These are phyloP conservation scores for Lota lota DNA, from an alignment of 2,113 vertebrate genomes.

Conservation along the genomic window DNA sequence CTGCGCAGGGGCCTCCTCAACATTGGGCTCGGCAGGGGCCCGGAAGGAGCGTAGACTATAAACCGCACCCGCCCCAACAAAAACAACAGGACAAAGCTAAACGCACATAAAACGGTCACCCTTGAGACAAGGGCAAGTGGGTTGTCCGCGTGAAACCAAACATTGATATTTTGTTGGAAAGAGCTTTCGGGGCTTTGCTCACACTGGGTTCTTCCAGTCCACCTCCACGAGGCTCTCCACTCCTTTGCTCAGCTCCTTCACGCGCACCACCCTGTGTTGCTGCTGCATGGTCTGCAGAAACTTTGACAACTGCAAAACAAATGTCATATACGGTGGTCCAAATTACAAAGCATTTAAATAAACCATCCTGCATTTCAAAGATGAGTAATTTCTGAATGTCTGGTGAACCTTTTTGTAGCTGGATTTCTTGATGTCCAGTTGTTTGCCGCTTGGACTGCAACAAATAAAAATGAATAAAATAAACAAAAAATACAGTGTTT, in stretches of 20 bases:
- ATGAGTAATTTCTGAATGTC: background rate
- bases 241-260: constrained; percentile 92
- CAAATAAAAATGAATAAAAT: background rate
- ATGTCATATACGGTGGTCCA: background rate
- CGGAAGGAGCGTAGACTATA: constrained; percentile 82
- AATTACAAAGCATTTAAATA: background rate
- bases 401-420: constrained; percentile 93
- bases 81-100: background rate
- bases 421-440: constrained; percentile 94
- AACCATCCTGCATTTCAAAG: background rate
- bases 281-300: constrained; percentile 91
- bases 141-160: background rate
- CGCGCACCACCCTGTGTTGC: constrained; percentile 80
- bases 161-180: background rate
- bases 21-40: constrained; percentile 69
- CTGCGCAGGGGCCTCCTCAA: constrained; percentile 51
- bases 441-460: constrained; percentile 85
- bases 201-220: constrained; percentile 91
- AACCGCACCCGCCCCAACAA: constrained; percentile 13
- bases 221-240: constrained; percentile 95
- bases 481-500: background rate
- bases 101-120: background rate
- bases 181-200: constrained; percentile 33
- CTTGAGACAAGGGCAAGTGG: background rate
- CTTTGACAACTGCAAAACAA: constrained; percentile 83